Evolutionary conservation across 2,797 vertebrate genomes (phyloP), one percentile per base, ranked within the genome.

Genomic region (Propithecus deckenii): DNA sequence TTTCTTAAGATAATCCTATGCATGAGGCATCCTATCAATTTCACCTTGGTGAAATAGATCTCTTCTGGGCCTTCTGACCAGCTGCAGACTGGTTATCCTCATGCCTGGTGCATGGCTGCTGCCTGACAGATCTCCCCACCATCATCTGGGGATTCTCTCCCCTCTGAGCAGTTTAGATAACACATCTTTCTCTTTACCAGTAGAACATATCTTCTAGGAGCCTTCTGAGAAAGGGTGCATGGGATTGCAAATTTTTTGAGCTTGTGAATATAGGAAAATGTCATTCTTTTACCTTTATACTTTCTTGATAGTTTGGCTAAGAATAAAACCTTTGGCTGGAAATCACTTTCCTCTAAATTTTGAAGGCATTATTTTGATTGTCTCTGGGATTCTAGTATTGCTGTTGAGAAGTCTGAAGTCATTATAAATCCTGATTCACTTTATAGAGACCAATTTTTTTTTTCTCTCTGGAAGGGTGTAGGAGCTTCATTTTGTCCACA

Each of bases 341-440:
- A 78, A 71, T 71, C 23, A 76, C 38, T 86, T 86, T 50, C 59
- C 46, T 65, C 22, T 83, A 89, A 59, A 72, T 35, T 48, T 48
- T 67, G 38, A 83, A 46, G 30, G 12, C 65, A n/a, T 57, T 23
- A 23, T 52, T 43, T 94, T 9, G 11, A 63, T 63, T 55, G 43
- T 59, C 22, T 32, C 25, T 86, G 35, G 41, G 76, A 30, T 75
- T 83, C 22, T 46, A n/a, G 43, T 35, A 25, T 41, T 65, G 43
- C 25, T 78, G 32, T 32, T 79, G 20, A 59, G 71, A 65, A 81
- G 28, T 52, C n/a, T 15, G 15, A 88, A 74, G 55, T 22, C 20
- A 81, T 30, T 35, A 43, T 38, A 69, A 38, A 63, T 72, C 15
- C 57, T 61, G 28, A 55, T 32, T 57, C 30, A 38, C 13, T 59